Conservation (phyloP, 1,140 invertebrate species). For the Neotoxoptera formosana region DNA sequence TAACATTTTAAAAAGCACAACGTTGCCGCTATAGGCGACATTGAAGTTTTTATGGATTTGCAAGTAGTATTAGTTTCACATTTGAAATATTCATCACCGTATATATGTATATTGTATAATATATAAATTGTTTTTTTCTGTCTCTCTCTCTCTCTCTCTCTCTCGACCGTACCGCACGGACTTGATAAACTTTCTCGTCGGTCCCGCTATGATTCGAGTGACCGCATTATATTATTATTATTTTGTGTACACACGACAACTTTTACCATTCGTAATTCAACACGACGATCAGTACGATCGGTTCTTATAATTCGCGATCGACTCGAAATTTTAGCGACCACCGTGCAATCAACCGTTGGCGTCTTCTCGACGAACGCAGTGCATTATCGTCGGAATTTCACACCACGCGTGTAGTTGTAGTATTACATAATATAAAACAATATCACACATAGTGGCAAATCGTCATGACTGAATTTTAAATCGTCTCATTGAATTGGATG, state of each 20-base stretch:
- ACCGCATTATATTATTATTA: not conserved
- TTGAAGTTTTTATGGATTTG: conserved; percentile 29
- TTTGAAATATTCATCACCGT: conserved; percentile 1
- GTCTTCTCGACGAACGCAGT: not conserved
- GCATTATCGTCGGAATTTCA: not conserved
- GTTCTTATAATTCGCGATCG: not conserved
- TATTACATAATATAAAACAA: not conserved
- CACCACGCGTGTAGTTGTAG: not conserved
- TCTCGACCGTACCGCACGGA: not conserved
- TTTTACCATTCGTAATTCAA: not conserved
- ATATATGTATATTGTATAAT: not conserved
- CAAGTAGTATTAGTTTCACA: conserved; percentile 24
- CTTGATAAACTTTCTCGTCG: not conserved
- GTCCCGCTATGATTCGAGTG: not conserved
- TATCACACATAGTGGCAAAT: not conserved
- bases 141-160: no score
- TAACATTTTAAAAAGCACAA: not conserved
- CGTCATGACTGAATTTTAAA: not conserved
- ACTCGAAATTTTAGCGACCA: not conserved
- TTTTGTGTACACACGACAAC: not conserved
- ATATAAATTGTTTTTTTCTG: not conserved
- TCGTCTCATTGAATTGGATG: not conserved
- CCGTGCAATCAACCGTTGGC: not conserved
- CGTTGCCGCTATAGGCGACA: not conserved
- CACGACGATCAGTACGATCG: not conserved